A percentile compares a stretch with the other conserved stretches of the same genome.
Conservation (phyloP, 2,797 vertebrate genomes). For the Sparidentex hasta region DNA sequence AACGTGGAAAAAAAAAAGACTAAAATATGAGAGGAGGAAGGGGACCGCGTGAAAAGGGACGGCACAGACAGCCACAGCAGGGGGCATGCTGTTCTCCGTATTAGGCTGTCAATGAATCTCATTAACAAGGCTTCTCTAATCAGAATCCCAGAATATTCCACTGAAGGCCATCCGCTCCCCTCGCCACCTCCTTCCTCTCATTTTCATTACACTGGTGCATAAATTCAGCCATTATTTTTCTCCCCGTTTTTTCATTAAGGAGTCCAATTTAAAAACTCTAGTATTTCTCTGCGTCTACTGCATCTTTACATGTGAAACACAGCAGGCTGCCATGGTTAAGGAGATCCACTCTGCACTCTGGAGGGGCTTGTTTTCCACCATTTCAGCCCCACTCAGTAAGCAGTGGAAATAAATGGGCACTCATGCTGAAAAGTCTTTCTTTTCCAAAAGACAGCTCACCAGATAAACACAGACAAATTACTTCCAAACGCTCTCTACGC, state of each 20-base stretch:
- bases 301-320: conserved; percentile 43
- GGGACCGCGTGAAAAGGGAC: conserved; percentile 30
- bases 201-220: conserved; percentile 72
- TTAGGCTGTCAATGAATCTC: conserved; percentile 82
- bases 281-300: conserved; percentile 42
- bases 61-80: conserved; percentile 74
- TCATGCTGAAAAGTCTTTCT: conserved; percentile 54
- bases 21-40: conserved; percentile 26
- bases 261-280: conserved; percentile 53
- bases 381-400: conserved; percentile 47
- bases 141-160: conserved; percentile 79
- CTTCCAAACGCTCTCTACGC: conserved; percentile 16
- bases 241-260: conserved; percentile 36
- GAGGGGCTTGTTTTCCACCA: conserved; percentile 45
- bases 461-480: conserved; percentile 45
- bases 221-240: conserved; percentile 56
- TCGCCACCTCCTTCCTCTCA: conserved; percentile 62
- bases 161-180: conserved; percentile 72
- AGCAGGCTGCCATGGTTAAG: conserved; percentile 58
- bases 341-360: conserved; percentile 44
- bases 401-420: conserved; percentile 54
- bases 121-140: conserved; percentile 83
- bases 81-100: conserved; percentile 71
- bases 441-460: conserved; percentile 48
- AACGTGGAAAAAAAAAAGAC: conserved; percentile 37